Conservation (phyloP, 2,888 invertebrate species). For the Pseudeuparius sepicola region DNA sequence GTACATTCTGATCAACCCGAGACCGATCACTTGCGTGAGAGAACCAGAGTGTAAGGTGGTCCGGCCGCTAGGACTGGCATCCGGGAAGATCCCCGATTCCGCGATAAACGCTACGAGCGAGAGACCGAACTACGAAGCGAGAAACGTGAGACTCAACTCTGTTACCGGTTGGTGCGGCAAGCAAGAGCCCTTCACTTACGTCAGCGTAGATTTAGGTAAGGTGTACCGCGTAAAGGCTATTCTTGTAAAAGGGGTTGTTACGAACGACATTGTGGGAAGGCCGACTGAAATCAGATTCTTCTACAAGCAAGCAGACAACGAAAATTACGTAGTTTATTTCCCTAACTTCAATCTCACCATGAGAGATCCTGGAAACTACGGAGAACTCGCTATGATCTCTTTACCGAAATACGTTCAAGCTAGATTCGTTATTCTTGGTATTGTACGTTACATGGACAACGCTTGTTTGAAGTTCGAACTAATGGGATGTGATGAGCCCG, state of each 20-base stretch:
- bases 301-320: constrained; percentile 88
- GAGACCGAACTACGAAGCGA: constrained; percentile 83
- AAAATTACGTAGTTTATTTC: constrained; percentile 94
- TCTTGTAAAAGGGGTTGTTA: constrained; percentile 87
- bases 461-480: constrained; percentile 93
- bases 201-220: constrained; percentile 88
- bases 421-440: constrained; percentile 83
- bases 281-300: constrained; percentile 95
- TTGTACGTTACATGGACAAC: constrained; percentile 94
- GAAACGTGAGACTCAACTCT: constrained; percentile 79
- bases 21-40: constrained; percentile 81
- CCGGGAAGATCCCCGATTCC: constrained; percentile 86
- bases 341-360: constrained; percentile 92
- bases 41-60: constrained; percentile 93
- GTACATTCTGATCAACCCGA: constrained; percentile 82
- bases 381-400: constrained; percentile 92
- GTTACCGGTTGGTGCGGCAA: constrained; percentile 97
- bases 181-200: constrained; percentile 91
- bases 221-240: constrained; percentile 90
- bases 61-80: constrained; percentile 80
- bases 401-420: constrained; percentile 89
- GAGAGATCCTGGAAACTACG: constrained; percentile 93
- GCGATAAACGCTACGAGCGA: constrained; percentile 94
- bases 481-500: constrained; percentile 89
- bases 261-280: constrained; percentile 88